phyloP scores from a whole-genome alignment of 92 coral and sea anemone species.

The Phymanthus crucifer region DNA sequence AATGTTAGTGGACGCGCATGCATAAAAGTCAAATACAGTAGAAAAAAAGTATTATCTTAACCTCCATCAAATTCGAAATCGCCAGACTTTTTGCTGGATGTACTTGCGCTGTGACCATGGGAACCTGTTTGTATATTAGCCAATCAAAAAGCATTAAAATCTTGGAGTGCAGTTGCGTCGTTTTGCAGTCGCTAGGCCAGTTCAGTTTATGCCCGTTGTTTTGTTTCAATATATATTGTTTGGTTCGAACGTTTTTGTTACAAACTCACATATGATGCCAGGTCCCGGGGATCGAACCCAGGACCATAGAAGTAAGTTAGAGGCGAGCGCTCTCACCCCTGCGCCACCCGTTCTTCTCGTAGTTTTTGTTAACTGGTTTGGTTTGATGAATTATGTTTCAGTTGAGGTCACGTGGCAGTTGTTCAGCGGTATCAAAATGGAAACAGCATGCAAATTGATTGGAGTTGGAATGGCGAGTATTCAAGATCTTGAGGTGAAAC shows the following conservation, averaged over 20 bases:
- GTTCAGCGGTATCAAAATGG: not conserved
- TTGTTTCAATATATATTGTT: not conserved
- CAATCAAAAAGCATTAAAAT: constrained; percentile 26
- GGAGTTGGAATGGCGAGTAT: constrained; percentile 45
- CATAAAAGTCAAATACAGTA: too few species aligned
- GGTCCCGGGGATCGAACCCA: too few species aligned
- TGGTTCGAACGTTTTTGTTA: not conserved
- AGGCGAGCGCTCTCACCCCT: too few species aligned
- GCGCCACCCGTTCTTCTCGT: not conserved
- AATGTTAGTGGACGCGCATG: too few species aligned
- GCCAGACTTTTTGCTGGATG: constrained; percentile 83
- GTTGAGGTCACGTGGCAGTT: not conserved
- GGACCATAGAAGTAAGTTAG: too few species aligned
- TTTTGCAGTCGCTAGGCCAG: not conserved
- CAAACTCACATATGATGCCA: too few species aligned
- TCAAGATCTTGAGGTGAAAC: not conserved
- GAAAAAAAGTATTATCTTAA: not conserved
- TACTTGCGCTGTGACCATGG: constrained; percentile 50
- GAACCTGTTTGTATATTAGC: constrained; percentile 32
- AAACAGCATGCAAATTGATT: constrained; percentile 6
- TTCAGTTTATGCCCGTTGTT: too few species aligned
- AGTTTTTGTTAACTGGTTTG: too few species aligned
- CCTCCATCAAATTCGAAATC: constrained; percentile 53
- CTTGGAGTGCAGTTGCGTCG: not conserved
- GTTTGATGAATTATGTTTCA: not conserved